Evolutionary conservation across 1,140 invertebrate species (phyloP), one percentile per base, ranked within the genome.

Genomic region (Panonychus citri): DNA sequence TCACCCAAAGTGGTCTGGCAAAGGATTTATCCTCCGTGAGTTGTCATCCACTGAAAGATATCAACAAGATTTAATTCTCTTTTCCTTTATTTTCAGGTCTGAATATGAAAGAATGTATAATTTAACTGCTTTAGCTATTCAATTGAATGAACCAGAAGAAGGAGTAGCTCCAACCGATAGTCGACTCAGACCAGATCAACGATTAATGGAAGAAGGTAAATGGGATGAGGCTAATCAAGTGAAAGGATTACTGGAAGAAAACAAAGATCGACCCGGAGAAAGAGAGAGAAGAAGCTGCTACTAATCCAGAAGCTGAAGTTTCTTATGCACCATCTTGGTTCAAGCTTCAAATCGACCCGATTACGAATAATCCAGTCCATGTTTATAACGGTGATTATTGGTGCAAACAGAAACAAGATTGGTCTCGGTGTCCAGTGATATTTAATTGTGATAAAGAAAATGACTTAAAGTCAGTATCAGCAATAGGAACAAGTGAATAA

Each of bases 141-240:
- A 97, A 73, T 71, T 99, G 52, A 99, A 99, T 69, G 94, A 98
- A 70, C 74, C 75, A 13, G 93, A 98, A 73, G 79, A 83, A 7
- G 82, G 79, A 40, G 79, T 97, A 26, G 89, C 91, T 28, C 91
- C 93, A 17, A 97, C 94, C 0, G 95, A 99, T 75, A 83, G 82
- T 19, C 77, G 94, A n/a, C 69, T 77, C 21, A 76, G 93, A 58
- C 91, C 93, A 43, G 93, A 98, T 77, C 91, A 97, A 72, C 77
- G 90, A 50, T 76, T 95, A 48, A 98, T 99, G 93, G 95, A 99
- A 70, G 77, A 90, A 57, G 90, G 88, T 7, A 66, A 74, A 19
- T 98, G 93, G 91, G 89, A 98, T 64, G 87, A 91, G 63, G 93
- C 93, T 28, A 99, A 98, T 72, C 69, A 75, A 17, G 81, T 86